Conservation (phyloP, 2,797 vertebrate genomes). For the Streptopelia turtur region DNA sequence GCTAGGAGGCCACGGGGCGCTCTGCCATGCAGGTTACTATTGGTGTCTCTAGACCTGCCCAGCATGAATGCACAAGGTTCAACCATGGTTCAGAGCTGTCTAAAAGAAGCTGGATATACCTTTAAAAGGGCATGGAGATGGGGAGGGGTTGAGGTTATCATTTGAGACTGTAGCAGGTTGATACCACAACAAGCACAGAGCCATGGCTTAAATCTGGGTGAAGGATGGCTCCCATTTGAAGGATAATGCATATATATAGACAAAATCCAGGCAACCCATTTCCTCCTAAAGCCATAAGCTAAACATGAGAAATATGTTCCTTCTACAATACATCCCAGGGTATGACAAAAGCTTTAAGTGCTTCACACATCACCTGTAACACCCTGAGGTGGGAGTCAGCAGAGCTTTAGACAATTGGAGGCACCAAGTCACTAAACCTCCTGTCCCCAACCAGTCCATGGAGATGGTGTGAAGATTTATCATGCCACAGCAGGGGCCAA, state of each 20-base stretch:
- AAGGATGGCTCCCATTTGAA: not conserved
- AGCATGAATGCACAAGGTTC: not conserved
- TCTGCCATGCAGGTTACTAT: not conserved
- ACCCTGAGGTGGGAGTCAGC: not conserved
- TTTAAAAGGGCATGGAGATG: not conserved
- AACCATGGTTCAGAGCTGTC: not conserved
- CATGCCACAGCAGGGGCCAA: not conserved
- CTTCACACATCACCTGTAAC: not conserved
- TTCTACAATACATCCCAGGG: not conserved
- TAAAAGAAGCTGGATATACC: not conserved
- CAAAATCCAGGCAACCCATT: not conserved
- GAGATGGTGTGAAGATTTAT: not conserved
- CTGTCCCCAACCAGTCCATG: not conserved
- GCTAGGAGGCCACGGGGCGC: not conserved
- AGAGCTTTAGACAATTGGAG: not conserved
- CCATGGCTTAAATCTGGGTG: not conserved
- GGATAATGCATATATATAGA: rapidly evolving
- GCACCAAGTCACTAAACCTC: not conserved
- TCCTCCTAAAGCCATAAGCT: not conserved
- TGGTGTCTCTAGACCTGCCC: not conserved
- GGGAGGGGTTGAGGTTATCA: rapidly evolving
- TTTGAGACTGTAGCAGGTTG: not conserved
- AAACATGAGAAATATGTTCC: not conserved
- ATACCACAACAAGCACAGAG: not conserved
- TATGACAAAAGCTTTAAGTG: not conserved